A percentile compares a stretch with the other conserved stretches of the same genome.
Conservation (phyloP, 1,140 invertebrate genomes). For the Psilanteris sp. region DNA sequence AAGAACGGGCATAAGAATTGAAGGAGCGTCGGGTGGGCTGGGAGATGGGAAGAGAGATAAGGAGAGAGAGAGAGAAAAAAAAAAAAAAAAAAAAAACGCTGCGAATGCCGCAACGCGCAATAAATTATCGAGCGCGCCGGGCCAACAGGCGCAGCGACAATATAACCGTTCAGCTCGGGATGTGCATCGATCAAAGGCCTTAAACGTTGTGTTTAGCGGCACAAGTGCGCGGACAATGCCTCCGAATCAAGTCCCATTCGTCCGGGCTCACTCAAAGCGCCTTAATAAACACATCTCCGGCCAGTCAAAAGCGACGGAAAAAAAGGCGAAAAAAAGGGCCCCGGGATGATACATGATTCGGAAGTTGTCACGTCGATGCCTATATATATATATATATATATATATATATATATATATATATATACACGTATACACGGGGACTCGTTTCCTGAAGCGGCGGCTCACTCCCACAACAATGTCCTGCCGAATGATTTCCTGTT, state of each 20-base stretch:
- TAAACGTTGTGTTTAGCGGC: conserved; percentile 9
- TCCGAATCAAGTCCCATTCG: conserved; percentile 26
- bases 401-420: no score
- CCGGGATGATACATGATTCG: conserved; percentile 51
- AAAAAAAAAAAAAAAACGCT: no score
- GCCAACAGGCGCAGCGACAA: not conserved
- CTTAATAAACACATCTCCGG: conserved; percentile 46
- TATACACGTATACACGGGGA: no score
- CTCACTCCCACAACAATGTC: conserved; percentile 60
- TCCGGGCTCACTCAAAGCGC: conserved; percentile 16
- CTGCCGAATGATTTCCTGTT: conserved; percentile 59
- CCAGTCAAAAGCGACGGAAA: not conserved
- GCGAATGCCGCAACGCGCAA: no score
- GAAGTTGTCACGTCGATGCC: conserved; percentile 58
- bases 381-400: no score
- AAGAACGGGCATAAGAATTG: no score
- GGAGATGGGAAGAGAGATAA: no score
- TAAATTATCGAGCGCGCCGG: conserved; percentile 6
- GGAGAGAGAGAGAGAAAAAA: no score
- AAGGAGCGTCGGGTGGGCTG: no score
- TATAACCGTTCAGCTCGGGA: not conserved
- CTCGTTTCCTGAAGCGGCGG: conserved; percentile 62
- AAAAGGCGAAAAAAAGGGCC: conserved; percentile 1
- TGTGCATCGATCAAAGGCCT: conserved; percentile 4
- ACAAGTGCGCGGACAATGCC: conserved; percentile 34